A percentile compares a stretch with the other conserved stretches of the same genome.
phyloP scores from a whole-genome alignment of 2,113 vertebrate species.

The Fulmarus glacialis region DNA sequence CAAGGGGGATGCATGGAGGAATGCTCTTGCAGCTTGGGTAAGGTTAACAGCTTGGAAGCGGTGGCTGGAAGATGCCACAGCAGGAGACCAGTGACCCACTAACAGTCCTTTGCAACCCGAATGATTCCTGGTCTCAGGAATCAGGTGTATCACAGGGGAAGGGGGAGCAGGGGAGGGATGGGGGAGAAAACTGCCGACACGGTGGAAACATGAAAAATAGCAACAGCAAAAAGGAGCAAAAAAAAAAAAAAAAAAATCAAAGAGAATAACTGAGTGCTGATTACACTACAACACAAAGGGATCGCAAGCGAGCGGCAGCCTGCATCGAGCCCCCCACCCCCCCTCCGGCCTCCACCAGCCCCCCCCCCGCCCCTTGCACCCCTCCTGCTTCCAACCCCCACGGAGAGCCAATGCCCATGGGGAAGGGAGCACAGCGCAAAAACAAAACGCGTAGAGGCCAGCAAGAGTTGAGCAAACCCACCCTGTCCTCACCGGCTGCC shows the following conservation, averaged over 20 bases:
- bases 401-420: not conserved
- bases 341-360: too few species aligned
- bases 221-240: not conserved
- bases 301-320: not conserved
- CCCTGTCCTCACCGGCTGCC: not conserved
- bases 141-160: not conserved
- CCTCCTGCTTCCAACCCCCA: not conserved
- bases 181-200: not conserved
- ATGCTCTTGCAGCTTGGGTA: not conserved
- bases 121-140: not conserved
- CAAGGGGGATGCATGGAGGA: accelerated
- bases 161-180: accelerated
- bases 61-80: not conserved
- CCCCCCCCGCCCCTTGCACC: not conserved
- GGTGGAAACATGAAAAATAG: constrained; percentile 28
- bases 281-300: not conserved
- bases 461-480: not conserved
- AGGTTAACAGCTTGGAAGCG: not conserved
- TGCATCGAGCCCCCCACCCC: not conserved
- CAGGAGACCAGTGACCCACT: not conserved
- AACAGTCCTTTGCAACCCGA: not conserved
- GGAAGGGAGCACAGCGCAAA: not conserved
- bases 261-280: constrained; percentile 52
- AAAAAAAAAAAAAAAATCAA: not conserved
- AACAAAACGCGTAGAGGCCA: accelerated